Base-by-base conservation (phyloP, 2,797 vertebrate genomes). In the Synanceia verrucosa region DNA sequence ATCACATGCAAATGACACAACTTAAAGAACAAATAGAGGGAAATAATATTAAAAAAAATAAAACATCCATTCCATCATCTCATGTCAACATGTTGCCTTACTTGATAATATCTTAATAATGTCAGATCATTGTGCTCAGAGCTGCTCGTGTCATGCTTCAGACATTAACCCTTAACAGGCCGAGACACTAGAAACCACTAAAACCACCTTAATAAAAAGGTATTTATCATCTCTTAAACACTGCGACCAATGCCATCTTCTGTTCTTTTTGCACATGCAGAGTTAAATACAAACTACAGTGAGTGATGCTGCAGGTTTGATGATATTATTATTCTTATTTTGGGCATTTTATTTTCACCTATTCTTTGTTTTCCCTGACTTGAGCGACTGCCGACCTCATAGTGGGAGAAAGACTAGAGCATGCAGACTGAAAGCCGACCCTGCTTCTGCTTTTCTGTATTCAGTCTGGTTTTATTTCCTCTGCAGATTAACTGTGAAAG, bases 81-180 rank as follows among this genome's bases (percentile, higher is more conserved):
- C 78, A 78, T 76, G 68, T 91, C 65, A 69, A 93, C 88, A 89
- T 89, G 90, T 92, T 93, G 92, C 93, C 93, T 94, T 94, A 93
- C 89, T 92, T 90, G 87, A 89, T 84, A 73, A 53, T 69, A 83
- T 84, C 51, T 74, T 68, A 67, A 46, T 82, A 61, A 87, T 86
- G 78, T 88, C 68, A 58, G 67, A 87, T 61, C 78, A 50, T 79
- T 39, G 74, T 85, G 76, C 82, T 71, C 70, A 75, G 80, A 86
- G 80, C 87, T 84, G 85, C 82, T 90, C 65, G 70, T 74, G 48
- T 78, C 85, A 64, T 13, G 69, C 81, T 87, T 82, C 41, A 81
- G 52, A 66, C 72, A 65, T 68, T 73, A 66, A 83, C 65, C 29
- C n/a, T 19, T 46, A 5, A 56, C 47, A 34, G 50, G 60, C 73